Percentiles rank a stretch among this genome's conserved stretches.
These are phyloP conservation scores for Sylvilagus bachmani DNA, from an alignment of 2,113 vertebrate species.

Conservation along the genomic window DNA sequence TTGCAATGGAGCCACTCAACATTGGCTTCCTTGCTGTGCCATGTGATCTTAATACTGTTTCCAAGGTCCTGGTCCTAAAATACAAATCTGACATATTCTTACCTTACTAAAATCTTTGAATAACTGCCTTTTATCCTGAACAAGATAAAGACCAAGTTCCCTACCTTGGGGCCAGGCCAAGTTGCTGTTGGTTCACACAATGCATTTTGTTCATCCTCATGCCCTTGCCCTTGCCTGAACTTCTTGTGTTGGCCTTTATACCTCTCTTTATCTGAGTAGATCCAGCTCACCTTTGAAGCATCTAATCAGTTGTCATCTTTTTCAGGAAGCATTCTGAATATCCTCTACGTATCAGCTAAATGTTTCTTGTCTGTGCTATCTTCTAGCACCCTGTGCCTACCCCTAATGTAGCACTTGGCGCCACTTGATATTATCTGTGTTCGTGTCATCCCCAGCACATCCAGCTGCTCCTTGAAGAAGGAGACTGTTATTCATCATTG, in stretches of 20 bases:
- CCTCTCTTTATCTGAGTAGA: not conserved
- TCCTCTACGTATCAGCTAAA: not conserved
- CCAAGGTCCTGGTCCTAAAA: not conserved
- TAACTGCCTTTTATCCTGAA: not conserved
- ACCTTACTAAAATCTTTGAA: not conserved
- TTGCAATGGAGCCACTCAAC: not conserved
- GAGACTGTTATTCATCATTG: not conserved
- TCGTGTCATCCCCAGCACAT: not conserved
- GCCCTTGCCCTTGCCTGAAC: not conserved
- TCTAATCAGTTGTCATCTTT: not conserved
- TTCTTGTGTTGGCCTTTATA: not conserved
- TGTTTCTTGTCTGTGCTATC: conserved; percentile 19
- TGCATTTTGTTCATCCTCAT: not conserved
- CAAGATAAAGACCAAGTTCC: not conserved
- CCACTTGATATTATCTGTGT: not conserved
- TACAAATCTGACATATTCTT: not conserved
- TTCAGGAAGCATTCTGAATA: conserved; percentile 14
- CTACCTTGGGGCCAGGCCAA: not conserved
- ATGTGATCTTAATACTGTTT: not conserved
- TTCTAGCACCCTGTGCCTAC: not conserved
- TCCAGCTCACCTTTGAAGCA: not conserved
- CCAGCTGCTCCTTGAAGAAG: not conserved
- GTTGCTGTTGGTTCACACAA: not conserved
- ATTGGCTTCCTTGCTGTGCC: not conserved
- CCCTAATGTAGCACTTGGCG: not conserved